Evolutionary conservation across 2,113 vertebrate genomes (phyloP).

Genomic region (Nannospalax galili): DNA sequence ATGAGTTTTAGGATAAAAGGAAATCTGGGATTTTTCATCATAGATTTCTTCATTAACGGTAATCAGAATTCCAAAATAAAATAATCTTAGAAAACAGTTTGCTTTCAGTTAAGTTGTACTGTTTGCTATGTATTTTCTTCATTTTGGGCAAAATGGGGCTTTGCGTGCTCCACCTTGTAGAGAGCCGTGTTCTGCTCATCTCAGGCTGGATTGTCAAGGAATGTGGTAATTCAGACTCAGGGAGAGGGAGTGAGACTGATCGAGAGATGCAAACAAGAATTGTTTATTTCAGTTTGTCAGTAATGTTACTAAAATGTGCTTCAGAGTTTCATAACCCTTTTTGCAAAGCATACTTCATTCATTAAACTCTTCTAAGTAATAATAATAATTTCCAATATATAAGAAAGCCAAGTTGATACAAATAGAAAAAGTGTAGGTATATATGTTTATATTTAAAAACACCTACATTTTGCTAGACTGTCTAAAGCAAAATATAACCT

Average conservation of each 20-base stretch:
- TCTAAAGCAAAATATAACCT: neutral
- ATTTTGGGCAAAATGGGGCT: no score
- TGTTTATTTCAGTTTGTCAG: neutral
- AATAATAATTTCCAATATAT: neutral
- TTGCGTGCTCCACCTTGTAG: neutral
- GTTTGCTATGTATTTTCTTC: neutral
- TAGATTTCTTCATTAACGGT: slow-evolving; percentile 41
- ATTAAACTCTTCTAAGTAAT: neutral
- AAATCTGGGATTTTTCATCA: slow-evolving; percentile 54
- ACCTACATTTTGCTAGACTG: neutral
- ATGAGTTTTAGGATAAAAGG: slow-evolving; percentile 71
- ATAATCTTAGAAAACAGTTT: neutral
- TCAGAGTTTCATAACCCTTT: slow-evolving; percentile 15
- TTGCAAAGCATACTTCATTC: neutral
- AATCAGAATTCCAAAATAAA: slow-evolving; percentile 50
- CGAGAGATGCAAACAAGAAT: neutral
- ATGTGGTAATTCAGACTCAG: neutral
- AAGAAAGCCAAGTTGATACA: neutral
- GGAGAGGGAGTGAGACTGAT: neutral
- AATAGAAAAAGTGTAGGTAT: neutral
- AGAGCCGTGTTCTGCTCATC: neutral
- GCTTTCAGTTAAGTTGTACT: neutral
- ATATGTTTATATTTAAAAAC: neutral
- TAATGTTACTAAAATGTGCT: neutral
- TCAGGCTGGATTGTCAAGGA: neutral